Evolutionary conservation across 2,888 invertebrate genomes (phyloP), one percentile per base, ranked within the genome.

Genomic region (Auanema sp.): DNA sequence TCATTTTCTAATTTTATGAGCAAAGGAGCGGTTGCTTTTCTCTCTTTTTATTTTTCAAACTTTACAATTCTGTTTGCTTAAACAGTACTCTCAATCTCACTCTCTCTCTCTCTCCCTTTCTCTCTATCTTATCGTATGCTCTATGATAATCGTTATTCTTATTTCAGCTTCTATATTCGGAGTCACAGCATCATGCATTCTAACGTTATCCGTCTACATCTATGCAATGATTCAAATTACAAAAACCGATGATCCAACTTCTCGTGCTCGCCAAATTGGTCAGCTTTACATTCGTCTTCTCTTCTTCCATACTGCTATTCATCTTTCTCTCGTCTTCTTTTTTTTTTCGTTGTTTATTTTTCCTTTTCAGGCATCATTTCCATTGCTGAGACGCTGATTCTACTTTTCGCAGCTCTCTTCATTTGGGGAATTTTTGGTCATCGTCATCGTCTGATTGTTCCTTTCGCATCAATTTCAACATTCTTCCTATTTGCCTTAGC

Each of bases 81-180:
- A 33, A 33, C 33, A 33, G 33, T 33, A 33, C 3, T 33, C 33
- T 33, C 33, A 33, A n/a, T n/a, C n/a, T n/a, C n/a, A n/a, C n/a
- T 33, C 33, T 33, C 8, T 33, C 8, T 8, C 33, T 3, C 8
- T 33, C 8, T 33, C 33, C 3, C 8, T 3, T 3, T 33, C 33
- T 33, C 8, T 33, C 3, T 33, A 33, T 33, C 33, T 33, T n/a
- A n/a, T n/a, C n/a, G n/a, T n/a, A n/a, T n/a, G n/a, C n/a, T n/a
- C n/a, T n/a, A n/a, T n/a, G n/a, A n/a, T n/a, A n/a, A n/a, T n/a
- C n/a, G n/a, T n/a, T n/a, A n/a, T n/a, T n/a, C n/a, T 14, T 51
- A 21, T 55, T 55, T 61, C 57, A 56, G 62, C 51, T 8, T 56
- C 62, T 11, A 56, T 62, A 51, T 57, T 62, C 33, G 62, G 50